Evolutionary conservation across 30 jellyfish, hydroid and myxozoan genomes (phyloP), one percentile per base, ranked within the genome.

Genomic region (Cassiopea andromeda): DNA sequence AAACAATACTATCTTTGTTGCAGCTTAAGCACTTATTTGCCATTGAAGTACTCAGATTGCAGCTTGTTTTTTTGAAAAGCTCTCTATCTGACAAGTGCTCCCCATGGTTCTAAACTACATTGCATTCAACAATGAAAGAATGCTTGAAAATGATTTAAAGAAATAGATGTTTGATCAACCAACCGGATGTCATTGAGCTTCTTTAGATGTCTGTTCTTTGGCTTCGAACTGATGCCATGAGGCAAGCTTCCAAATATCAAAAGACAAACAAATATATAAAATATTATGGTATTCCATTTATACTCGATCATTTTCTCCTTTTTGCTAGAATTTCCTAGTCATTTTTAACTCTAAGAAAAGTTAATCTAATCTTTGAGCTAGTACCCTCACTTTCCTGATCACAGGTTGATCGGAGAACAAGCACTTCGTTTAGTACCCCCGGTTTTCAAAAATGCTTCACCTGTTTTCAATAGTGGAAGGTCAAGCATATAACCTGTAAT

Each of bases 401-500:
- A 48, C 85, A 70, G 75, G 91, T 83, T 68, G 90, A 46, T 64
- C 78, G 67, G 64, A 54, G 60, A 27, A 27, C 38, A 27, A 27
- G 38, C 38, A 27, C 38, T 15, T 68, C 45, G n/a, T 58, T 68
- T 48, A 68, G 84, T 77, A 77, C 91, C 91, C 91, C 84, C 66
- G 91, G 76, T 43, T 81, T 15, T 13, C 78, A 83, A 83, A 77
- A 83, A 83, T 83, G 78, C 61, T 68, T 57, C 76, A 83, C 91
- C 91, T 83, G 91, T 73, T 83, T 72, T 54, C 49, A 72, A 78
- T 43, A 47, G 46, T n/a, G 72, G 74, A 84, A 83, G 91, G 91
- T 83, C 91, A 83, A 83, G 91, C 90, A 72, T 83, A 72, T 47
- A 83, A 44, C 91, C 80, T 44, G 76, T 80, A 80, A 49, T 49